phyloP scores from a whole-genome alignment of 2,797 vertebrate genomes.

The Hephaestus fuliginosus region DNA sequence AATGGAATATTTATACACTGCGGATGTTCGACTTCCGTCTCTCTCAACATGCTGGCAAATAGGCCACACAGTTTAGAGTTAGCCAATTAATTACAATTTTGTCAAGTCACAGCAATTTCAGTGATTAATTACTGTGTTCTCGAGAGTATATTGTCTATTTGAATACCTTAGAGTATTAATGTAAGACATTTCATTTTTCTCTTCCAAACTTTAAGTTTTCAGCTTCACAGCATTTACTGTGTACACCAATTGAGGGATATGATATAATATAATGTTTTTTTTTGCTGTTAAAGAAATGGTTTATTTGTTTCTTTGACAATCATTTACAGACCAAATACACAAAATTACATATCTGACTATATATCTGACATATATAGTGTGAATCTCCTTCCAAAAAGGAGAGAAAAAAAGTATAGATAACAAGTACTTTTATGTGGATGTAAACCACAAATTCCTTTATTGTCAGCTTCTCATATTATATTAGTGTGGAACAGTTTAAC shows the following conservation, averaged over 20 bases:
- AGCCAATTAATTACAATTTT: slow-evolving; percentile 82
- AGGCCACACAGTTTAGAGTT: slow-evolving; percentile 77
- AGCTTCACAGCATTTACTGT: background rate
- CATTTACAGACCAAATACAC: background rate
- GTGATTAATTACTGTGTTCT: slow-evolving; percentile 69
- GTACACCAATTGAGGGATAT: background rate
- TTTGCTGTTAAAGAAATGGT: background rate
- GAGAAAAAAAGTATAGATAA: background rate
- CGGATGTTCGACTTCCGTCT: slow-evolving; percentile 68
- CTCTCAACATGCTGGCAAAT: slow-evolving; percentile 78
- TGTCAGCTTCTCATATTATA: no score
- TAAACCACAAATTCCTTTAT: background rate
- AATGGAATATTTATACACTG: slow-evolving; percentile 75
- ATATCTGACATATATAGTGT: background rate
- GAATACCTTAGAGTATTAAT: slow-evolving; percentile 37
- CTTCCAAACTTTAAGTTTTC: background rate
- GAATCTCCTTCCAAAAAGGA: background rate
- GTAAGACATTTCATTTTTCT: slow-evolving; percentile 1
- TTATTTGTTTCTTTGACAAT: background rate
- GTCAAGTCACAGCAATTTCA: slow-evolving; percentile 75
- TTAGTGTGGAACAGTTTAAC: background rate
- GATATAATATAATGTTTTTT: background rate
- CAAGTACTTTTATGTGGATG: background rate
- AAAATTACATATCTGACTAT: background rate
- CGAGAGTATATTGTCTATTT: slow-evolving; percentile 59